Evolutionary conservation across 2,113 vertebrate species (phyloP), one percentile per base, ranked within the genome.

Genomic region (Puma concolor): DNA sequence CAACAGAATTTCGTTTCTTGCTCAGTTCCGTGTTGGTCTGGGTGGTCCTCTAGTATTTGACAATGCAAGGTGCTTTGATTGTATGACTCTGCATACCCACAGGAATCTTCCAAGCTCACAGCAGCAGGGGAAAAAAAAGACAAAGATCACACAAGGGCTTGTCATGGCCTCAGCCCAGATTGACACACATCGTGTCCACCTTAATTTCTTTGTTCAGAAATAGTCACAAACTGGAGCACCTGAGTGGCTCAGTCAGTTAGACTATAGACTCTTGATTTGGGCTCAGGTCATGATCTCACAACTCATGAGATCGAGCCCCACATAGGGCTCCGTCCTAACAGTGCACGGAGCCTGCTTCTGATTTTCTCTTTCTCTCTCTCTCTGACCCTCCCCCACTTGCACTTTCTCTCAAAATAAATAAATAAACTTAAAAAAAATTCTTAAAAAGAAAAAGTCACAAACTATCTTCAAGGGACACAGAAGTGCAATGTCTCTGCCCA

Each of bases 141-240:
- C 4, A 14, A 52, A 77, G 16, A 15, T 17, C 67, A 50, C 63
- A 41, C 1, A 0, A 13, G n/a, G 19, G 7, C 7, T 67, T 76
- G 7, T 89, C 48, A 33, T 14, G 50, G 11, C n/a, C n/a, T 67
- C 36, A 1, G 1, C 25, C 29, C 21, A 79, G 48, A 48, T 11
- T 4, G 2, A 41, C 9, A 27, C 9, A 23, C 27, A 7, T 0
- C 1, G 0, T 1, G 0, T 14, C 36, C 1, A 63, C 17, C 29
- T 21, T 79, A 23, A 31, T 82, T 15, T 72, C 74, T 82, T 82
- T 19, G 1, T n/a, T 21, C 44, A 54, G 8, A 92, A 81, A 23
- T 19, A 19, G 31, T 63, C 19, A 83, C 19, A 38, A 7, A 54
- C 48, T n/a, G 50, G 50, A 14, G 14, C 14, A 14, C 50, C 50